Evolutionary conservation across 2,113 vertebrate genomes (phyloP).

Genomic region (Cochlearius cochlearius): DNA sequence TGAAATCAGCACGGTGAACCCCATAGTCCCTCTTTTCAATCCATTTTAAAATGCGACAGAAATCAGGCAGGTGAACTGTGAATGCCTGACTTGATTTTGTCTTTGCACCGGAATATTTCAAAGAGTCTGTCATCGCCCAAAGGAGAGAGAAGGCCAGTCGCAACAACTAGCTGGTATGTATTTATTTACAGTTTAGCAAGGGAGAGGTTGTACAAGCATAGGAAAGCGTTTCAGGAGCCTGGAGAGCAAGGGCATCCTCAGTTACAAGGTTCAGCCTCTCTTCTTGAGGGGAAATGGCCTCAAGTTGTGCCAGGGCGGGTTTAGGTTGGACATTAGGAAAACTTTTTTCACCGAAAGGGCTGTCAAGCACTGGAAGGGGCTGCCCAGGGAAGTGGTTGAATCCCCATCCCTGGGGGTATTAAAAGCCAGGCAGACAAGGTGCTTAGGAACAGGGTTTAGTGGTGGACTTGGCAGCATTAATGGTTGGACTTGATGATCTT

Average conservation of each 20-base stretch:
- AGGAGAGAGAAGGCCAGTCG: not conserved
- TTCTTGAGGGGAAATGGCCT: not conserved
- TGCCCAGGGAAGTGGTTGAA: no score
- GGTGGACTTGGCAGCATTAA: no score
- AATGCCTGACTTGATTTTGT: not conserved
- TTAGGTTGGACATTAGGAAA: no score
- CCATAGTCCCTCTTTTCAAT: not conserved
- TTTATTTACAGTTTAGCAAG: not conserved
- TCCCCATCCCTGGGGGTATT: no score
- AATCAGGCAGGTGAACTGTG: not conserved
- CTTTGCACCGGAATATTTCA: not conserved
- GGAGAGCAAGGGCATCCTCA: not conserved
- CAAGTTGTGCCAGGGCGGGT: no score
- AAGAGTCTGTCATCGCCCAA: not conserved
- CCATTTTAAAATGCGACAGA: not conserved
- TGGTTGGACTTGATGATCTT: no score
- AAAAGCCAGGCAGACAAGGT: no score
- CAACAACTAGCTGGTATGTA: not conserved
- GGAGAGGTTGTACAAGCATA: not conserved
- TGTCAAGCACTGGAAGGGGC: no score
- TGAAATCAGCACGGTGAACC: not conserved
- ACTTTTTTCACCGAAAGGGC: no score
- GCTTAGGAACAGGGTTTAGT: no score
- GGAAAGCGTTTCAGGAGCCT: not conserved
- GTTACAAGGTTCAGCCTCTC: not conserved